Percentiles rank a stretch among this genome's conserved stretches.
These are phyloP conservation scores for Neolamprologus cancellatus DNA, from an alignment of 2,113 vertebrate genomes.

Conservation along the genomic window DNA sequence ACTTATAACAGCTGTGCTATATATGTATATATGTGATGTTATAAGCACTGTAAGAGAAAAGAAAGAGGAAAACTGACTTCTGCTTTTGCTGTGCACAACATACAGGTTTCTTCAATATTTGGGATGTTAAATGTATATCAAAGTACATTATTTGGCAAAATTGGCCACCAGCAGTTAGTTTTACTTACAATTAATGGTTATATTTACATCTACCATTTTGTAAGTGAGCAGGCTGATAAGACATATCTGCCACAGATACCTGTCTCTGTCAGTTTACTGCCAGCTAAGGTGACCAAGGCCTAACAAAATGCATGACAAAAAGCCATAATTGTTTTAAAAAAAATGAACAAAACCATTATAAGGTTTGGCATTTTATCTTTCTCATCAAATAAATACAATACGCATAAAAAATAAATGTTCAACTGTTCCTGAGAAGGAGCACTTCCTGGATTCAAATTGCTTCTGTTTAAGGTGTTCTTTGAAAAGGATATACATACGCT, in stretches of 20 bases:
- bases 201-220: neutral
- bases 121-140: neutral
- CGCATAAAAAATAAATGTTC: neutral
- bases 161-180: neutral
- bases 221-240: neutral
- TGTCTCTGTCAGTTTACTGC: neutral
- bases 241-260: neutral
- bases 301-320: neutral
- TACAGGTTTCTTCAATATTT: neutral
- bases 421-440: neutral
- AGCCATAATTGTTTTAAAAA: neutral
- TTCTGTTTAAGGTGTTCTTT: neutral
- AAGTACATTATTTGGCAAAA: neutral
- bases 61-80: neutral
- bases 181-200: neutral
- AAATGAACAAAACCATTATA: neutral
- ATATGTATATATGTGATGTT: neutral
- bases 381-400: neutral
- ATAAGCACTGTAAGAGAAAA: neutral
- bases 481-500: neutral
- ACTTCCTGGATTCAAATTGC: neutral
- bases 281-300: neutral
- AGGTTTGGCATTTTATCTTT: neutral
- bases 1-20: neutral
- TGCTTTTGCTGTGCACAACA: neutral